These are phyloP conservation scores for Temnothorax unifasciatus DNA, from an alignment of 2,888 invertebrate genomes.

Conservation along the genomic window DNA sequence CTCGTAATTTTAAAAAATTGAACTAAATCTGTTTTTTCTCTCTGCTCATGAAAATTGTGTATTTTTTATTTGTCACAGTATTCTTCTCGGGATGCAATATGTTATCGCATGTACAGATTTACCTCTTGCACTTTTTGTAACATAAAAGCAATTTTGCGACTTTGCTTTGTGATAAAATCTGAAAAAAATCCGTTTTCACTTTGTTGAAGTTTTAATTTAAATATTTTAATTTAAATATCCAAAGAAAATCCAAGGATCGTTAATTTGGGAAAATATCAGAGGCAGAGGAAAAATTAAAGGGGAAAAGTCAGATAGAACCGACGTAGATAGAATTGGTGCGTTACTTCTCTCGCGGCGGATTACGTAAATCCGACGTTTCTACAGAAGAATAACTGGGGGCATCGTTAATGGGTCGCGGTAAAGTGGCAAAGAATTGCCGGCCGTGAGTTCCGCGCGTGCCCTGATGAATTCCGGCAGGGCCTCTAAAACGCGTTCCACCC, in stretches of 20 bases:
- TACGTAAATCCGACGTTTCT: constrained; percentile 38
- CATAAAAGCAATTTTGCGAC: background rate
- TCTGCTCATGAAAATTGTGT: too few relatives aligned
- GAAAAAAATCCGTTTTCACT: background rate
- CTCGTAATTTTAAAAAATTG: too few relatives aligned
- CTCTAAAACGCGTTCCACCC: constrained; percentile 72
- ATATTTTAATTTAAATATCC: background rate
- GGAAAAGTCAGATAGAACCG: background rate
- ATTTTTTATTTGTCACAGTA: too few relatives aligned
- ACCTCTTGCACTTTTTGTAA: background rate
- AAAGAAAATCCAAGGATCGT: background rate
- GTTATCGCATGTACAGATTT: background rate
- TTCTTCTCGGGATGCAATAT: too few relatives aligned
- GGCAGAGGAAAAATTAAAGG: too few relatives aligned
- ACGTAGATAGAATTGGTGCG: background rate
- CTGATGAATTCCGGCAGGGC: constrained; percentile 71
- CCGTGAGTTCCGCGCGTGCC: constrained; percentile 68
- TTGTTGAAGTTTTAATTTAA: background rate
- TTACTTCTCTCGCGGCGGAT: constrained; percentile 30
- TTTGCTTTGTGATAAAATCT: background rate
- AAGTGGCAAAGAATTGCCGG: constrained; percentile 72
- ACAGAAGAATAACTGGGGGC: constrained; percentile 66
- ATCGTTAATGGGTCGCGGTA: constrained; percentile 71
- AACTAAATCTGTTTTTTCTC: too few relatives aligned
- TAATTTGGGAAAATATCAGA: background rate